A percentile compares a stretch with the other conserved stretches of the same genome.
Evolutionary conservation across 2,113 vertebrate genomes (phyloP).

Genomic region (Eidolon helvum): DNA sequence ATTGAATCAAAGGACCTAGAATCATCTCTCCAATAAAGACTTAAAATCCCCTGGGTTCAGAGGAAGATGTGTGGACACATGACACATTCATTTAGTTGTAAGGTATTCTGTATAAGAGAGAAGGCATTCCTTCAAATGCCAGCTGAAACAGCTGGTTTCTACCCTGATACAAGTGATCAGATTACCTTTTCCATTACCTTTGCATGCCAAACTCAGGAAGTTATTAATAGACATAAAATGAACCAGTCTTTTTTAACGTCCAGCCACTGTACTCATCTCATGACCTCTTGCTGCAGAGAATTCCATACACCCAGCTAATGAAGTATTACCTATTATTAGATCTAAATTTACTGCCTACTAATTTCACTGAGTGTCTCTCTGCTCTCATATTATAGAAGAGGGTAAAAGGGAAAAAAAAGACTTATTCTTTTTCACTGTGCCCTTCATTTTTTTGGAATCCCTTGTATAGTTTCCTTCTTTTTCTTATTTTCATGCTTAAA

Average conservation of each 20-base stretch:
- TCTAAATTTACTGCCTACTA: slow-evolving; percentile 46
- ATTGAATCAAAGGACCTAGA: not conserved
- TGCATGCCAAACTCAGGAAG: not conserved
- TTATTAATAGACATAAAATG: slow-evolving; percentile 48
- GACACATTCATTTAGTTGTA: not conserved
- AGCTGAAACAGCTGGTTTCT: not conserved
- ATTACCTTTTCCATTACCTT: not conserved
- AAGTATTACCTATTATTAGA: slow-evolving; percentile 47
- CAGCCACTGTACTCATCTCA: not conserved
- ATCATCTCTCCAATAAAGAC: not conserved
- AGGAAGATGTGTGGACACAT: not conserved
- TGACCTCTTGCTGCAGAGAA: slow-evolving; percentile 51
- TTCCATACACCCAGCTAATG: not conserved
- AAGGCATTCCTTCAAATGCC: not conserved
- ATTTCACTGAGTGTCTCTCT: slow-evolving; percentile 39
- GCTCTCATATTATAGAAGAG: not conserved
- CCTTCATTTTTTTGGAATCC: slow-evolving; percentile 63
- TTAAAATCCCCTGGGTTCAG: not conserved
- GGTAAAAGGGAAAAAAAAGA: slow-evolving; percentile 25
- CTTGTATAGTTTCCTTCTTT: slow-evolving; percentile 37
- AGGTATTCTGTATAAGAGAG: not conserved
- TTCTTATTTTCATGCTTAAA: slow-evolving; percentile 61
- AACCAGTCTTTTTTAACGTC: slow-evolving; percentile 42
- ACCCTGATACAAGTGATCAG: not conserved
- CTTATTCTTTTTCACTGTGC: slow-evolving; percentile 57